Percentiles rank a stretch among this genome's conserved stretches.
Conservation (phyloP, 2,888 invertebrate genomes). For the Netelia virgata region DNA sequence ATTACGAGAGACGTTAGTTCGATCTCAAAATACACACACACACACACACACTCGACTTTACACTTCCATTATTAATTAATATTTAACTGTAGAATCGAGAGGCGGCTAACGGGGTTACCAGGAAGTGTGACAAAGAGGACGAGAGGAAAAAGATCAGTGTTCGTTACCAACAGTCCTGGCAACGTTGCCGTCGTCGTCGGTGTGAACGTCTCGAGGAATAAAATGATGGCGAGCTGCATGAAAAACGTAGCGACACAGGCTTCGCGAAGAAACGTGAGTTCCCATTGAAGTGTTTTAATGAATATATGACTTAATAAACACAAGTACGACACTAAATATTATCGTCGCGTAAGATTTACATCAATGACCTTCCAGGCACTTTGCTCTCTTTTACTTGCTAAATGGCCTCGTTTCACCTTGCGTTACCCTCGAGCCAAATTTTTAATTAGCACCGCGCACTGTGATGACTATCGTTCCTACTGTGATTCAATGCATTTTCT, state of each 20-base stretch:
- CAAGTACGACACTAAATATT: constrained; percentile 59
- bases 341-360: constrained; percentile 35
- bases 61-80: constrained; percentile 13
- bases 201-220: constrained; percentile 57
- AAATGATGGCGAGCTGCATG: constrained; percentile 85
- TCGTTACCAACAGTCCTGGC: constrained; percentile 1
- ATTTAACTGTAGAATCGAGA: constrained; percentile 6
- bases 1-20: constrained; percentile 45
- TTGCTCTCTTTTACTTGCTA: constrained; percentile 25
- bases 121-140: not conserved
- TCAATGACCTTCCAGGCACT: constrained; percentile 78
- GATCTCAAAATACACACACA: not conserved
- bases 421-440: constrained; percentile 10
- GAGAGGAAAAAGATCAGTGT: not conserved
- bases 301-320: constrained; percentile 19
- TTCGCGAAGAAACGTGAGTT: constrained; percentile 85
- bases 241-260: constrained; percentile 83
- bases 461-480: too few species aligned
- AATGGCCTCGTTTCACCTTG: constrained; percentile 55
- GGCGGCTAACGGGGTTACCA: not conserved
- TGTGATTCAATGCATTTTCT: constrained; percentile 68
- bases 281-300: constrained; percentile 56
- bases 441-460: not conserved
- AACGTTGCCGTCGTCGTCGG: constrained; percentile 31
- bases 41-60: constrained; percentile 2